phyloP scores from a whole-genome alignment of 2,113 vertebrate species.

The Narcine bancroftii region DNA sequence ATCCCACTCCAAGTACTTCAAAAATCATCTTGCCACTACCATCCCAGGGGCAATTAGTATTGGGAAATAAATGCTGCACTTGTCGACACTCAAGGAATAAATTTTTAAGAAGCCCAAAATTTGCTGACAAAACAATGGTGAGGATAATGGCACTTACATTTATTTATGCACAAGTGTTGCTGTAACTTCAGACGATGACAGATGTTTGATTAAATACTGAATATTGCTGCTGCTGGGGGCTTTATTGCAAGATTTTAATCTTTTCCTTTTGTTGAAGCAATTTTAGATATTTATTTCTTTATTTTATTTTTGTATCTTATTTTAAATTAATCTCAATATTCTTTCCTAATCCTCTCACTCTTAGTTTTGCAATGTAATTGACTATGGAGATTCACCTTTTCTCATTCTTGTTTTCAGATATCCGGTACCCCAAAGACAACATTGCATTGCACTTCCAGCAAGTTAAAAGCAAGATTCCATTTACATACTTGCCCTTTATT shows the following conservation, averaged over 20 bases:
- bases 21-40: no score
- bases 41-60: no score
- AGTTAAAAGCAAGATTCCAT: background rate
- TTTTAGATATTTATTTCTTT: background rate
- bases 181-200: background rate
- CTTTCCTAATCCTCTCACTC: background rate
- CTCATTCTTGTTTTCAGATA: background rate
- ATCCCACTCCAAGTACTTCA: no score
- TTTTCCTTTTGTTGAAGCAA: background rate
- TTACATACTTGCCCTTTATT: no score
- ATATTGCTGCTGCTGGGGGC: background rate
- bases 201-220: background rate
- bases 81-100: no score
- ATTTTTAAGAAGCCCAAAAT: background rate
- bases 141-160: background rate
- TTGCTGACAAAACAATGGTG: background rate
- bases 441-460: background rate
- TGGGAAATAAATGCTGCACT: no score
- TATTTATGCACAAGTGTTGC: background rate
- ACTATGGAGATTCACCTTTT: background rate
- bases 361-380: background rate
- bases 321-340: background rate
- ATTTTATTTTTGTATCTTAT: background rate
- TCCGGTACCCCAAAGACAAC: no score
- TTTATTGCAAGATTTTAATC: background rate